Evolutionary conservation across 1,140 invertebrate species (phyloP), one percentile per base, ranked within the genome.

Genomic region (Ylistrum balloti): DNA sequence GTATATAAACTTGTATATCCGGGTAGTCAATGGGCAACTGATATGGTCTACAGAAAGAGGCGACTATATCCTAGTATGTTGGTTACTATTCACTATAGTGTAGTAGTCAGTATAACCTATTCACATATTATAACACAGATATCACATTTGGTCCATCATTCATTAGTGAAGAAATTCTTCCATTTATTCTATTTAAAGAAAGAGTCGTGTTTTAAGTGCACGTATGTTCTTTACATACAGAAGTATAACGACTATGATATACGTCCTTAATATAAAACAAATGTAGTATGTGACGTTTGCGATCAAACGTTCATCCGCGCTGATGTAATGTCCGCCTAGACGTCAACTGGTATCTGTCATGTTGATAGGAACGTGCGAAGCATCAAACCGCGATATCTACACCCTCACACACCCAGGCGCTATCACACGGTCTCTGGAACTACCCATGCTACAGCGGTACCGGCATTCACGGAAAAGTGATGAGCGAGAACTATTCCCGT

Each of bases 241-340:
- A 56, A 20, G 22, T 56, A 56, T 56, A 56, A 56, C 45, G 45
- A 56, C 45, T 56, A 56, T 56, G 45, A 56, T 56, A 20, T 11
- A 56, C 2, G 22, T 74, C 56, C 17, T n/a, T 74, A 74, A 74
- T 28, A 74, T 74, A 28, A 74, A 74, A 74, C 56, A 74, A 74
- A 74, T 74, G 56, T 74, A 74, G 56, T n/a, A 74, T 74, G 28
- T 74, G 56, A 74, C 56, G 17, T 74, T 74, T 74, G 56, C 56
- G 56, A 74, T 74, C 56, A 74, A n/a, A 74, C 22, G 56, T 74
- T 74, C 56, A 5, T 28, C 56, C 56, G 56, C 9, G 17, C 56
- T 74, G 56, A 74, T 74, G 56, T 74, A 74, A 74, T 74, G 56
- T 74, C 56, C 56, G 56, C 56, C 56, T 74, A 74, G 56, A 74